Percentiles rank a stretch among this genome's conserved stretches.
phyloP scores from a whole-genome alignment of 2,797 vertebrate species.

The Delichon dasypus region DNA sequence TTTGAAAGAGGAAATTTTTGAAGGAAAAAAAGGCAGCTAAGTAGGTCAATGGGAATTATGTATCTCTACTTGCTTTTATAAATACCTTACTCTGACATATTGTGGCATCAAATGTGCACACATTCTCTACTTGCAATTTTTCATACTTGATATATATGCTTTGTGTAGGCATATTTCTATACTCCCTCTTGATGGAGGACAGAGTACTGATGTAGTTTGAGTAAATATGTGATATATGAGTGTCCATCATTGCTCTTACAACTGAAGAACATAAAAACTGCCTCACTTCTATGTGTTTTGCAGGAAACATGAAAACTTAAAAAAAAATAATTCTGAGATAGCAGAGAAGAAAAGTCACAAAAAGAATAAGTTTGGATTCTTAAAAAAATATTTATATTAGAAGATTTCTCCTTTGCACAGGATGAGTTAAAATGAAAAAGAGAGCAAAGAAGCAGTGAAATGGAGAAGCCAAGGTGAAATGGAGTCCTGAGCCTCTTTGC shows the following conservation, averaged over 20 bases:
- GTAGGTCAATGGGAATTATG: not conserved
- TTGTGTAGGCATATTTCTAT: not conserved
- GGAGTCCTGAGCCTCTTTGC: not conserved
- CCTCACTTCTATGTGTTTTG: not conserved
- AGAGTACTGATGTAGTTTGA: not conserved
- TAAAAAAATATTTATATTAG: not conserved
- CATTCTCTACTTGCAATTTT: not conserved
- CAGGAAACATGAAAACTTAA: not conserved
- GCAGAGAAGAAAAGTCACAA: not conserved
- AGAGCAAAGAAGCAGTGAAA: not conserved
- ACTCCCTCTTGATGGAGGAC: not conserved
- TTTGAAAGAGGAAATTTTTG: constrained; percentile 6
- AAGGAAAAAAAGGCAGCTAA: not conserved
- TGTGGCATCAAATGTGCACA: constrained; percentile 4
- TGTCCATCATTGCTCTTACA: not conserved
- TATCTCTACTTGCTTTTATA: not conserved
- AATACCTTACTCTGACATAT: not conserved
- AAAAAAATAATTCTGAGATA: not conserved
- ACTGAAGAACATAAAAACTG: not conserved
- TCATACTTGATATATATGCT: not conserved
- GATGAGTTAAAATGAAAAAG: not conserved
- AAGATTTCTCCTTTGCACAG: not conserved
- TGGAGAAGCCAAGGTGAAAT: not conserved
- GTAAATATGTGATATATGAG: not conserved
- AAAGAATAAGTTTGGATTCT: not conserved